These are phyloP conservation scores for Sphaerophoria rueppellii DNA, from an alignment of 2,888 invertebrate species.

Conservation along the genomic window DNA sequence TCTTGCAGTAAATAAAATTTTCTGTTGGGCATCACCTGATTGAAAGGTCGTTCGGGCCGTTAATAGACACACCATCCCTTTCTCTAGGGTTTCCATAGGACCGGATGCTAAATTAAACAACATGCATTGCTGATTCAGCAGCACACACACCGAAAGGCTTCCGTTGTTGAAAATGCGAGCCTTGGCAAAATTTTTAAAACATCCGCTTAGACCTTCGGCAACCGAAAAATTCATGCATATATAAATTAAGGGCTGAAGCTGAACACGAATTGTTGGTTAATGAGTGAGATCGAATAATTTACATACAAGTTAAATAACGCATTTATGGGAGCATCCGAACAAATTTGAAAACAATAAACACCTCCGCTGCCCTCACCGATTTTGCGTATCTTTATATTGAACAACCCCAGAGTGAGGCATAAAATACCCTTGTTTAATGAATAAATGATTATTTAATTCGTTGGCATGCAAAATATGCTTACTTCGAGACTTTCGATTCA, in stretches of 20 bases:
- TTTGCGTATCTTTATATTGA: too few species aligned
- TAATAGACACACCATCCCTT: not conserved
- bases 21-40: slow-evolving; percentile 24
- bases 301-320: not conserved
- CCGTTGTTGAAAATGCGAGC: slow-evolving; percentile 41
- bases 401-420: too few species aligned
- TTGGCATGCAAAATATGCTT: too few species aligned
- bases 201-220: not conserved
- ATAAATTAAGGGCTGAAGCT: slow-evolving; percentile 53
- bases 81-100: slow-evolving; percentile 14
- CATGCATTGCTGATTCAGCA: slow-evolving; percentile 60
- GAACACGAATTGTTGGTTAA: slow-evolving; percentile 63
- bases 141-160: slow-evolving; percentile 43
- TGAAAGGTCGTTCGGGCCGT: not conserved
- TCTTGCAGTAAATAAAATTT: slow-evolving; percentile 54
- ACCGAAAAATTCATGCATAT: not conserved
- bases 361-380: too few species aligned
- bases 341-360: not conserved
- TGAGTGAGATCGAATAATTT: slow-evolving; percentile 64
- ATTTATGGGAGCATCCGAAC: slow-evolving; percentile 14
- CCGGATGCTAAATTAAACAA: slow-evolving; percentile 30
- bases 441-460: too few species aligned
- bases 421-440: too few species aligned
- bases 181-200: slow-evolving; percentile 11
- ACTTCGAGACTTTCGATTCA: too few species aligned